Evolutionary conservation across 2,888 invertebrate genomes (phyloP).

Genomic region (Dicyrtomina minuta): DNA sequence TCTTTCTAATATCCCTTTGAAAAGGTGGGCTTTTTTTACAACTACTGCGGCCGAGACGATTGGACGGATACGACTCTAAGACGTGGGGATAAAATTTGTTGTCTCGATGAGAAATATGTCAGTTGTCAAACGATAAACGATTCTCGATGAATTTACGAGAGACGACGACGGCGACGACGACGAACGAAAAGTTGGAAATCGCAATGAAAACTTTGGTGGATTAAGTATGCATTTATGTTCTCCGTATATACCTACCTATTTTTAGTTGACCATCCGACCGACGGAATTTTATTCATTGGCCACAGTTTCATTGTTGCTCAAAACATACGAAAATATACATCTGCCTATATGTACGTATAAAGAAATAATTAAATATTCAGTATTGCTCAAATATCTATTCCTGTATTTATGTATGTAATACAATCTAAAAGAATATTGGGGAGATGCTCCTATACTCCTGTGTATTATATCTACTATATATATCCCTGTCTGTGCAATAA

Average conservation of each 20-base stretch:
- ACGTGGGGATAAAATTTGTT: constrained; percentile 27
- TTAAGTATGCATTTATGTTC: neutral
- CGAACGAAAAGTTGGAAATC: constrained; percentile 12
- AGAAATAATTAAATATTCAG: too few relatives aligned
- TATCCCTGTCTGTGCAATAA: neutral
- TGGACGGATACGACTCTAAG: constrained; percentile 18
- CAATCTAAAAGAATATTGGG: too few relatives aligned
- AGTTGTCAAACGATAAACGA: constrained; percentile 13
- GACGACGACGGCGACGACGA: too few relatives aligned
- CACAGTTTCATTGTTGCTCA: neutral
- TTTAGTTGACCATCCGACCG: constrained; percentile 24
- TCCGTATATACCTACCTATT: too few relatives aligned
- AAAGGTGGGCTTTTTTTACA: constrained; percentile 24
- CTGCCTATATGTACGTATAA: too few relatives aligned
- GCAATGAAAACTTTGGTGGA: neutral
- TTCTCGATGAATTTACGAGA: constrained; percentile 11
- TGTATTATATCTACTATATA: too few relatives aligned
- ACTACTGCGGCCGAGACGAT: constrained; percentile 15
- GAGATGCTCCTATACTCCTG: too few relatives aligned
- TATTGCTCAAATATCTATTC: too few relatives aligned
- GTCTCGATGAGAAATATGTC: constrained; percentile 31
- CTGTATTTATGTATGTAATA: too few relatives aligned
- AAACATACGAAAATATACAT: too few relatives aligned
- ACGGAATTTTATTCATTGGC: neutral
- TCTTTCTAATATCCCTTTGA: neutral